phyloP scores from a whole-genome alignment of 2,797 vertebrate genomes.

The Coreius guichenoti region DNA sequence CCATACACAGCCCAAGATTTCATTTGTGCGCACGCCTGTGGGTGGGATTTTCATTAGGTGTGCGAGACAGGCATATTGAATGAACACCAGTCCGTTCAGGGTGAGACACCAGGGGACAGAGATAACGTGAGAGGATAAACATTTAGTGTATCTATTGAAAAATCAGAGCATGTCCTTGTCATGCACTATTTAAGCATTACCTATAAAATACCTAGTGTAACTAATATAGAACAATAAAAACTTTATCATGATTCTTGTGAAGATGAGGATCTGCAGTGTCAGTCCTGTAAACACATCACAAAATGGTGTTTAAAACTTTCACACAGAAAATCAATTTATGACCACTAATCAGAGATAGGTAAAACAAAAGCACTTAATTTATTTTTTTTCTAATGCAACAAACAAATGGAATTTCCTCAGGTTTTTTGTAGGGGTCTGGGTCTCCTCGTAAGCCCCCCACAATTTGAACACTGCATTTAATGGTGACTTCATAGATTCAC shows the following conservation, averaged over 20 bases:
- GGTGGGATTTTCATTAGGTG: conserved; percentile 61
- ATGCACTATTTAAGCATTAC: background rate
- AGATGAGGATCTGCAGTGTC: background rate
- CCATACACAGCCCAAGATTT: conserved; percentile 21
- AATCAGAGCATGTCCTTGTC: background rate
- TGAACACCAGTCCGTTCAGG: conserved; percentile 31
- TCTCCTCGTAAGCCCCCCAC: background rate
- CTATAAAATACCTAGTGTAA: background rate
- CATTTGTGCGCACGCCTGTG: conserved; percentile 32
- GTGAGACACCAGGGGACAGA: conserved; percentile 27
- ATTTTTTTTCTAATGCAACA: background rate
- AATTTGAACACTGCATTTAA: background rate
- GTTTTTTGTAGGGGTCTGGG: background rate
- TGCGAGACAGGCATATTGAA: conserved; percentile 57
- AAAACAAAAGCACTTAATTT: background rate
- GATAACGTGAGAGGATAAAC: conserved; percentile 24
- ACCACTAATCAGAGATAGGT: background rate
- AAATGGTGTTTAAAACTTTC: background rate
- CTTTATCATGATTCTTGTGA: background rate
- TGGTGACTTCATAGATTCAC: background rate
- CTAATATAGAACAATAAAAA: background rate
- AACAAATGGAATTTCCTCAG: background rate
- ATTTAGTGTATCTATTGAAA: conserved; percentile 21
- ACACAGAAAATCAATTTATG: background rate
- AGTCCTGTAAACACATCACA: background rate